Percentiles rank a stretch among this genome's conserved stretches.
phyloP scores from a whole-genome alignment of 2,888 invertebrate genomes.

The Erebia ligea region DNA sequence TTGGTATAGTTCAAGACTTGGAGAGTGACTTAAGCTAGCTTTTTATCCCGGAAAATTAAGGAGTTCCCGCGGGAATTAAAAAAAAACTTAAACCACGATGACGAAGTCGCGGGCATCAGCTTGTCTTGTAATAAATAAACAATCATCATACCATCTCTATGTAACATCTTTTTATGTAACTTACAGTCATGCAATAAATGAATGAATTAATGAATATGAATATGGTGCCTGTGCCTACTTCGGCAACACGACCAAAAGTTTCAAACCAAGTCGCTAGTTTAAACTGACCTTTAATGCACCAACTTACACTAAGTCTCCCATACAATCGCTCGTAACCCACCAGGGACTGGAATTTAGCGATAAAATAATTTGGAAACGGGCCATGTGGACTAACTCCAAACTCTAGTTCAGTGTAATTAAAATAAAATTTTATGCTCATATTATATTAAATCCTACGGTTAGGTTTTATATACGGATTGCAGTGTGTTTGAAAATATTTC shows the following conservation, averaged over 20 bases:
- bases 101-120: too few species aligned
- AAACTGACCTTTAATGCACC: not conserved
- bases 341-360: constrained; percentile 36
- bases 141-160: too few species aligned
- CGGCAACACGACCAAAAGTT: not conserved
- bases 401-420: constrained; percentile 30
- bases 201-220: too few species aligned
- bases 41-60: too few species aligned
- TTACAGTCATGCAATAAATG: too few species aligned
- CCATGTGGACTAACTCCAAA: constrained; percentile 36
- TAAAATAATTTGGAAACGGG: constrained; percentile 36
- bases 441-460: constrained; percentile 3
- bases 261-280: not conserved
- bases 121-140: too few species aligned
- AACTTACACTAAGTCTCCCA: constrained; percentile 13
- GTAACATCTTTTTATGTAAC: too few species aligned
- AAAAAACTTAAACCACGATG: too few species aligned
- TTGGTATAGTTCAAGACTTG: too few species aligned
- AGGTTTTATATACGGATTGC: not conserved
- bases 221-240: too few species aligned
- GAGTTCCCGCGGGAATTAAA: too few species aligned
- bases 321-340: constrained; percentile 27
- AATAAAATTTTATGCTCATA: constrained; percentile 24
- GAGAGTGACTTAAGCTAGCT: too few species aligned
- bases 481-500: not conserved